A percentile compares a stretch with the other conserved stretches of the same genome.
phyloP scores from a whole-genome alignment of 2,113 vertebrate species.

The Myxocyprinus asiaticus region DNA sequence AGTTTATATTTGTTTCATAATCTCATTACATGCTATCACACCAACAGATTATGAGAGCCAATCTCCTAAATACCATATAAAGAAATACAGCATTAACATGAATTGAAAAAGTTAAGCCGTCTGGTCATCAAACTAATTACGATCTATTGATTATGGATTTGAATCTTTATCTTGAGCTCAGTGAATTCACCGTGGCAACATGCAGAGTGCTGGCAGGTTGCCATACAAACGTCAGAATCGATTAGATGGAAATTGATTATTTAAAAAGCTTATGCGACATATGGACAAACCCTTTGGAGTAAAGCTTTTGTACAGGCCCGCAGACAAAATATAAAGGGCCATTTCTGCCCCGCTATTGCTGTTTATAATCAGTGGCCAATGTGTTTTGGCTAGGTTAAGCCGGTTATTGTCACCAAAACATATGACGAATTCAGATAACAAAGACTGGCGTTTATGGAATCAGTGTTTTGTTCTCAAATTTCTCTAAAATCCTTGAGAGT shows the following conservation, averaged over 20 bases:
- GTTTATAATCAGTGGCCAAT: conserved; percentile 34
- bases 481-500: conserved; percentile 27
- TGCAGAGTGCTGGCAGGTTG: conserved; percentile 83
- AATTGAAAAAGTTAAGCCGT: conserved; percentile 45
- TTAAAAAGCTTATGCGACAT: conserved; percentile 50
- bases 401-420: conserved; percentile 35
- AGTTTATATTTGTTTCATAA: conserved; percentile 25
- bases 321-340: conserved; percentile 31
- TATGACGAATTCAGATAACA: conserved; percentile 48
- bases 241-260: conserved; percentile 72
- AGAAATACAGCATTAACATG: conserved; percentile 19
- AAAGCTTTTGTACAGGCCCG: conserved; percentile 3
- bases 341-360: conserved; percentile 17
- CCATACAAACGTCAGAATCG: conserved; percentile 88
- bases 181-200: conserved; percentile 84
- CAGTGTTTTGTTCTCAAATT: conserved; percentile 3
- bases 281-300: conserved; percentile 40
- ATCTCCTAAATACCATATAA: conserved; percentile 48
- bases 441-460: conserved; percentile 15
- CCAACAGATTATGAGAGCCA: conserved; percentile 45
- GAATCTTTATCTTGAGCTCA: conserved; percentile 90
- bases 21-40: conserved; percentile 68
- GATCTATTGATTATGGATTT: conserved; percentile 95
- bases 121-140: conserved; percentile 86
- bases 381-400: conserved; percentile 10